Evolutionary conservation across 2,888 invertebrate genomes (phyloP).

Genomic region (Mythimna impura): DNA sequence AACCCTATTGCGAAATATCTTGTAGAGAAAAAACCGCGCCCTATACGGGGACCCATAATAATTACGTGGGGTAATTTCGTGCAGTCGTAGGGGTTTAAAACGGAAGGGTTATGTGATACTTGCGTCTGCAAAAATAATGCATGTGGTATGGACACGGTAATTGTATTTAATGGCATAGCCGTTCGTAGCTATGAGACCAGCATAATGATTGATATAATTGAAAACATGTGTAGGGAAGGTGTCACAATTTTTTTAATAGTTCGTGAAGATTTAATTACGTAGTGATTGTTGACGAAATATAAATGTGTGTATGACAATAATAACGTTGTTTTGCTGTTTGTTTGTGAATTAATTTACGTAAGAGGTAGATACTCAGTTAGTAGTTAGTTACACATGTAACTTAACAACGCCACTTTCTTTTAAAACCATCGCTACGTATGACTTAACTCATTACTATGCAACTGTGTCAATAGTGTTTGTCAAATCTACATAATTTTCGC

Average conservation of each 20-base stretch:
- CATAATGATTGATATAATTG: slow-evolving; percentile 21
- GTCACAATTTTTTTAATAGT: not conserved
- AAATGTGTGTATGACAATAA: not conserved
- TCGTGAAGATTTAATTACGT: not conserved
- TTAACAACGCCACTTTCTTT: slow-evolving; percentile 31
- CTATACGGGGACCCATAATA: slow-evolving; percentile 74
- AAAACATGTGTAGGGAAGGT: slow-evolving; percentile 16
- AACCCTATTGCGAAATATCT: slow-evolving; percentile 75
- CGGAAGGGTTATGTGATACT: slow-evolving; percentile 76
- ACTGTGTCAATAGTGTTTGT: slow-evolving; percentile 35
- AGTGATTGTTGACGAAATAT: not conserved
- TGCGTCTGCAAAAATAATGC: slow-evolving; percentile 46
- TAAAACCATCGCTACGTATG: slow-evolving; percentile 24
- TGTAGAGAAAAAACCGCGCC: slow-evolving; percentile 80
- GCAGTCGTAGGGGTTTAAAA: slow-evolving; percentile 79
- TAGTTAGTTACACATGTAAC: not conserved
- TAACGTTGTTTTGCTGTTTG: not conserved
- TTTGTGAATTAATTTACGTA: not conserved
- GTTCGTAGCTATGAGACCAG: slow-evolving; percentile 25
- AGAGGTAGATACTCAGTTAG: not conserved
- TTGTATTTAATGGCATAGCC: slow-evolving; percentile 40
- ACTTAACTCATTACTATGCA: slow-evolving; percentile 41
- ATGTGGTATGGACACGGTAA: slow-evolving; percentile 37
- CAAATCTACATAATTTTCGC: slow-evolving; percentile 51
- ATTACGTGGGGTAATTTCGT: slow-evolving; percentile 83